Percentiles rank a stretch among this genome's conserved stretches.
phyloP scores from a whole-genome alignment of 1,140 invertebrate genomes.

The Thaumetopoea pityocampa region DNA sequence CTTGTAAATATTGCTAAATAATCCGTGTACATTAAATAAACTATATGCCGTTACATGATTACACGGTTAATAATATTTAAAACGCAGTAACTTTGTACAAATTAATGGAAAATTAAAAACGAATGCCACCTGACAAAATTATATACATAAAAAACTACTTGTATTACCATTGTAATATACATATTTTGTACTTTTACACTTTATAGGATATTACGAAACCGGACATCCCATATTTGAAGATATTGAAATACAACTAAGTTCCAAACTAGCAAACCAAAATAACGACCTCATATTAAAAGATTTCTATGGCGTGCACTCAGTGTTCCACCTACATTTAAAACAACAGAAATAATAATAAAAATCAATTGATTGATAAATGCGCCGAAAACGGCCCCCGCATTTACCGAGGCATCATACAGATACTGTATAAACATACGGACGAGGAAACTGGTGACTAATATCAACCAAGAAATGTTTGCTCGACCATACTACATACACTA shows the following conservation, averaged over 20 bases:
- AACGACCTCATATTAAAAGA: neutral
- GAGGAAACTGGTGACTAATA: conserved; percentile 20
- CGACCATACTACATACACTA: conserved; percentile 40
- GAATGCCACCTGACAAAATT: neutral
- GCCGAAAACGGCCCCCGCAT: conserved; percentile 36
- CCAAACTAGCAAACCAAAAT: neutral
- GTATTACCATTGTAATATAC: no score
- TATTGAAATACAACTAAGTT: conserved; percentile 1
- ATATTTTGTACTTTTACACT: no score
- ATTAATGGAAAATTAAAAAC: conserved; percentile 28
- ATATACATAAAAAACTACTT: no score
- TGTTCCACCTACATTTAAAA: neutral
- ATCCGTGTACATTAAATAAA: conserved; percentile 28
- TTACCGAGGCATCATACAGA: conserved; percentile 12
- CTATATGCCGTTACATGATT: conserved; percentile 21
- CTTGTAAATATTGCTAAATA: conserved; percentile 19
- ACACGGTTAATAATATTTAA: no score
- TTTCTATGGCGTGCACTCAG: neutral
- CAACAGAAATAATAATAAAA: conserved; percentile 8
- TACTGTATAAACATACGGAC: conserved; percentile 15
- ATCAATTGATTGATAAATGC: conserved; percentile 24
- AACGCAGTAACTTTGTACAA: no score
- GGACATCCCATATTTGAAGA: no score
- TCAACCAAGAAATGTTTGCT: conserved; percentile 11
- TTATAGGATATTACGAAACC: no score